A percentile compares a stretch with the other conserved stretches of the same genome.
Evolutionary conservation across 2,888 invertebrate species (phyloP).

Genomic region (Rotaria socialis): DNA sequence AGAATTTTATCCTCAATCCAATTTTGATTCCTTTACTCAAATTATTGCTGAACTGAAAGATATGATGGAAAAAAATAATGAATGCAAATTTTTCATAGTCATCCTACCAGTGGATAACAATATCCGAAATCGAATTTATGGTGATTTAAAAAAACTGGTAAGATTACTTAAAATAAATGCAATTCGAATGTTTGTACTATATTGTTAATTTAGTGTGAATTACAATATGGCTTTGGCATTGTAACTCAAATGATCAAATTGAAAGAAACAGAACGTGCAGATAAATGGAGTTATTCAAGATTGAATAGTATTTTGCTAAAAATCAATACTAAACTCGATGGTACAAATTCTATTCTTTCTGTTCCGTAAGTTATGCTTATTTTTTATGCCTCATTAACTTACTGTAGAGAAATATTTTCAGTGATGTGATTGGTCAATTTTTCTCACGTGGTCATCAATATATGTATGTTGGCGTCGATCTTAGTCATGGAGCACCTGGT

Average conservation of each 20-base stretch:
- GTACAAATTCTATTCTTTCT: constrained; percentile 38
- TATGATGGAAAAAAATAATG: background rate
- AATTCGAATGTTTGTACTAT: background rate
- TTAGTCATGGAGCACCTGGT: constrained; percentile 48
- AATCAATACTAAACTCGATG: constrained; percentile 41
- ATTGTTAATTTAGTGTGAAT: background rate
- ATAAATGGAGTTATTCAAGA: constrained; percentile 30
- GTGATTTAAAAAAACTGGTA: background rate
- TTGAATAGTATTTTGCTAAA: constrained; percentile 38
- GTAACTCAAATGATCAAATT: constrained; percentile 34
- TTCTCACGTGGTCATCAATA: background rate
- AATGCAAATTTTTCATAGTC: background rate
- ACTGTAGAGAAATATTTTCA: background rate
- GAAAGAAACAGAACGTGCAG: background rate
- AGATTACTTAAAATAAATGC: background rate
- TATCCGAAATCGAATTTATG: background rate
- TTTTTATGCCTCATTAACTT: background rate
- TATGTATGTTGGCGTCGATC: constrained; percentile 48
- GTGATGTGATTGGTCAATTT: background rate
- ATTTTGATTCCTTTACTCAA: background rate
- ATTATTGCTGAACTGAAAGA: background rate
- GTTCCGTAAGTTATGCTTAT: background rate
- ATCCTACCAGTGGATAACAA: background rate
- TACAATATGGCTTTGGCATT: constrained; percentile 28
- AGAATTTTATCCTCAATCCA: background rate